Base-by-base conservation (phyloP, 2,888 invertebrate genomes). In the Cynaeus angustus region DNA sequence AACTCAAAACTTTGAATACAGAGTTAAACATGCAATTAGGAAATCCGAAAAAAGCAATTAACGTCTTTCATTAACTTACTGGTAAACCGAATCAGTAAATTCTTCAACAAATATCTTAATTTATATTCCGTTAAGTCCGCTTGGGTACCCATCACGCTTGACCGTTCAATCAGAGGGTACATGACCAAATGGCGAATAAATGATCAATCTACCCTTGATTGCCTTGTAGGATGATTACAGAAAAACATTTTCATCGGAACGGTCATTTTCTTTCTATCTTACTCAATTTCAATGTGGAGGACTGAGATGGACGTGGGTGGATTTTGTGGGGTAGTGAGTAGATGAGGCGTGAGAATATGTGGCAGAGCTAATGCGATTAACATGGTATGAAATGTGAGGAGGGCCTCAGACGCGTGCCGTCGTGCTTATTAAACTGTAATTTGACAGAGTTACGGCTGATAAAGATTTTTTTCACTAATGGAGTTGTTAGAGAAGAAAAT, bases 341-440 rank as follows among this genome's bases (percentile, higher is more conserved):
- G 81, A 83, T 82, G 83, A 81, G 81, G 82, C 84, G 83, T 83
- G 83, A 81, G 82, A 83, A 83, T 80, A 81, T 81, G 82, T 78
- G 81, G 83, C 83, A 79, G 77, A 76, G 72, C 80, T 82, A 84
- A 84, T 80, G 79, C 80, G 82, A 83, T 84, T 84, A 83, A 78
- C 80, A 79, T 78, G 81, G 78, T 75, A 72, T 74, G 77, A 81
- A 79, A 77, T 75, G 76, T 66, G 67, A 78, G 76, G 76, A 76
- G 79, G 78, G 74, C 56, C 61, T 52, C 55, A 68, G 72, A 73
- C 81, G 79, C 79, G 81, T 82, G 81, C 78, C 78, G 80, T 76
- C 75, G 72, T 78, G 81, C 80, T 73, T 78, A 83, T 84, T 83
- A 84, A 84, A 79, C 70, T 71, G 71, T 74, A 78, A 80, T 82